Percentiles rank a stretch among this genome's conserved stretches.
Conservation (phyloP, 2,888 invertebrate genomes). For the Teleogryllus oceanicus region DNA sequence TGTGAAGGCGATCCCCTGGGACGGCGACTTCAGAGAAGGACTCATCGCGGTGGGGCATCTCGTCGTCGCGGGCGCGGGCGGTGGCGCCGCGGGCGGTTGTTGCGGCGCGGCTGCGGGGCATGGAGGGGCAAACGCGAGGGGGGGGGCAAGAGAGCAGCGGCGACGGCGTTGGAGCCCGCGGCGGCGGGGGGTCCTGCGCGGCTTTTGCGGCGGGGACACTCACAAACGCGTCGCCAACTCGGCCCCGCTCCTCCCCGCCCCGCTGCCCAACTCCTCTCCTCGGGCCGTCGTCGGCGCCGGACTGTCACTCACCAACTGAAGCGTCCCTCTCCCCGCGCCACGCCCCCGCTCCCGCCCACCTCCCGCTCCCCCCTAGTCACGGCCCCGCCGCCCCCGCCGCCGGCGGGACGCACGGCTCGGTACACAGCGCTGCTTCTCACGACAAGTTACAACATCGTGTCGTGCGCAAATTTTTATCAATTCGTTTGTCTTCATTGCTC, state of each 20-base stretch:
- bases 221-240: not conserved
- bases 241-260: not conserved
- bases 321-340: not conserved
- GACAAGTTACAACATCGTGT: slow-evolving; percentile 9
- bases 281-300: too few relatives aligned
- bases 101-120: not conserved
- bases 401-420: not conserved
- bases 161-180: not conserved
- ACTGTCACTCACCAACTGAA: too few relatives aligned
- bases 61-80: too few relatives aligned
- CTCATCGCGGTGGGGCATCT: too few relatives aligned
- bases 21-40: too few relatives aligned
- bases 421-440: slow-evolving; percentile 18
- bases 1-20: too few relatives aligned
- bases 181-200: not conserved
- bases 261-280: not conserved
- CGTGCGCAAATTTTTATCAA: slow-evolving; percentile 18
- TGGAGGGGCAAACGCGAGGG: not conserved
- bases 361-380: not conserved
- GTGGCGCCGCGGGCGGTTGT: too few relatives aligned
- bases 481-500: slow-evolving; percentile 18
- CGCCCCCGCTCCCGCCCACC: not conserved
- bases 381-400: not conserved
- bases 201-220: not conserved
- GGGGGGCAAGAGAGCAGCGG: not conserved